These are phyloP conservation scores for Doris montereyensis DNA, from an alignment of 2,888 invertebrate species.

Conservation along the genomic window DNA sequence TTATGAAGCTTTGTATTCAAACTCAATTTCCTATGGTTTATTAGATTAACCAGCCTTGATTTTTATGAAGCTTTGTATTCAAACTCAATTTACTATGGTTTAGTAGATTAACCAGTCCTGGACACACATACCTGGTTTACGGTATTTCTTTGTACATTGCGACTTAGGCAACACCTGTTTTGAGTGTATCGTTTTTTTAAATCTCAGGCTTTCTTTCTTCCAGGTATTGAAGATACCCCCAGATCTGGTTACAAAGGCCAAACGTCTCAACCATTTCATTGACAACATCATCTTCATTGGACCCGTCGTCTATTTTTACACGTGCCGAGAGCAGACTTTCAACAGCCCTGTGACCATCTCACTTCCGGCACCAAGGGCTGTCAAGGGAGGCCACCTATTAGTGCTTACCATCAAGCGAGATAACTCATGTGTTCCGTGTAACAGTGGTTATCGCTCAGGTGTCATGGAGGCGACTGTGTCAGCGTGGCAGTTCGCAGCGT, in stretches of 20 bases:
- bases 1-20: too few species aligned
- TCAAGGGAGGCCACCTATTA: conserved; percentile 57
- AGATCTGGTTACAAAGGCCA: conserved; percentile 36
- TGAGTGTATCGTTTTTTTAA: too few species aligned
- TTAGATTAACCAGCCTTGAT: too few species aligned
- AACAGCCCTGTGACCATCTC: conserved; percentile 62
- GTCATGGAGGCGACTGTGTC: conserved; percentile 61
- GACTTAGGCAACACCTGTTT: too few species aligned
- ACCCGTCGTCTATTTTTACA: conserved; percentile 56
- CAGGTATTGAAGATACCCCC: conserved; percentile 38
- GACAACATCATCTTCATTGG: conserved; percentile 64
- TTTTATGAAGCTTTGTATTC: too few species aligned
- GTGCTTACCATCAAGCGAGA: conserved; percentile 66
- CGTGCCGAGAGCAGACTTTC: conserved; percentile 51
- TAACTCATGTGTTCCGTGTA: conserved; percentile 64
- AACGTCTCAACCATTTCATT: conserved; percentile 45
- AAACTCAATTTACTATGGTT: too few species aligned
- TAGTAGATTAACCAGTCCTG: too few species aligned
- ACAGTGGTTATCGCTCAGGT: conserved; percentile 57
- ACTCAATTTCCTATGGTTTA: too few species aligned
- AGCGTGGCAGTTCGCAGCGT: conserved; percentile 68
- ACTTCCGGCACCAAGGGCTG: conserved; percentile 61
- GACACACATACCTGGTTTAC: too few species aligned
- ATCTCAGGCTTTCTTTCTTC: not conserved
- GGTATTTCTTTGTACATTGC: too few species aligned